These are phyloP conservation scores for Calypte anna DNA, from an alignment of 2,113 vertebrate genomes.

Conservation along the genomic window DNA sequence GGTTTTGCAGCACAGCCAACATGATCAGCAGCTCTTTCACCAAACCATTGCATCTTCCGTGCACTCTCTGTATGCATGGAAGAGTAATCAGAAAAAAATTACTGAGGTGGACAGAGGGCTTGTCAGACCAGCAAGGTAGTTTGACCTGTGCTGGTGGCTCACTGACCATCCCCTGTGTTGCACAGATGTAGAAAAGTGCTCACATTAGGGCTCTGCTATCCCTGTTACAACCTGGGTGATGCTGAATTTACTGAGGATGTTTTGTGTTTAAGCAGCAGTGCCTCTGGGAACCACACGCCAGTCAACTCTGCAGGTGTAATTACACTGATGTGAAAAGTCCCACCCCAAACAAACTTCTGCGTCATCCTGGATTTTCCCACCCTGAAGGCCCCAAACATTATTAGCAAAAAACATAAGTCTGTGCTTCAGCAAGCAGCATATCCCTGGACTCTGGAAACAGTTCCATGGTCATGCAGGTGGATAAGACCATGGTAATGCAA, in stretches of 20 bases:
- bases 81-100: neutral
- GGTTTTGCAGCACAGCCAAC: neutral
- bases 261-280: neutral
- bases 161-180: neutral
- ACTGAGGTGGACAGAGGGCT: neutral
- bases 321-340: neutral
- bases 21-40: neutral
- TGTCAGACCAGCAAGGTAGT: neutral
- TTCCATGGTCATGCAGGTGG: rapidly evolving
- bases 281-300: neutral
- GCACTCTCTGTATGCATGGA: neutral
- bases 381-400: neutral
- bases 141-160: neutral
- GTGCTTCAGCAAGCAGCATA: neutral
- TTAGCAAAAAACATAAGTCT: neutral
- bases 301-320: neutral
- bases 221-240: rapidly evolving
- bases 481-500: rapidly evolving
- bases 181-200: neutral
- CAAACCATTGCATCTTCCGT: neutral
- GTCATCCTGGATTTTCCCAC: neutral
- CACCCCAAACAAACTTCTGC: neutral
- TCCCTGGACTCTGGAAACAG: neutral
- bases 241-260: neutral
- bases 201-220: neutral